Percentiles rank a stretch among this genome's conserved stretches.
Conservation (phyloP, 2,888 invertebrate species). For the Protophormia terraenovae region DNA sequence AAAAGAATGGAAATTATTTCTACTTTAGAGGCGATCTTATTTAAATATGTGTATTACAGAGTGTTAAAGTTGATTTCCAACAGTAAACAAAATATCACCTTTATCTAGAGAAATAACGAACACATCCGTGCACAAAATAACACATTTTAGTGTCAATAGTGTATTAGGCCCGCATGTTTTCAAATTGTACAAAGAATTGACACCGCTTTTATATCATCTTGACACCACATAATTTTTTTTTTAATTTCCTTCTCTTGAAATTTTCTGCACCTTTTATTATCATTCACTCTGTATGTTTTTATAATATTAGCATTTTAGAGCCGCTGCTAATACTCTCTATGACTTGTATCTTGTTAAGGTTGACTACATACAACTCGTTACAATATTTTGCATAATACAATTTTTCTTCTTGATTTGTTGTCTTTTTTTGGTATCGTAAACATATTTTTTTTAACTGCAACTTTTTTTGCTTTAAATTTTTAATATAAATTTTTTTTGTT, state of each 20-base stretch:
- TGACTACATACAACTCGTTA: conserved; percentile 47
- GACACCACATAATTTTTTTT: too few species aligned
- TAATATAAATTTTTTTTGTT: conserved; percentile 27
- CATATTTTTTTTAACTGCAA: conserved; percentile 19
- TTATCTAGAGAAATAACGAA: too few species aligned
- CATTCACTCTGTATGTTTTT: not conserved
- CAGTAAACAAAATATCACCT: conserved; percentile 3
- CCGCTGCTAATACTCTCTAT: conserved; percentile 7
- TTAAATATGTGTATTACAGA: conserved; percentile 1
- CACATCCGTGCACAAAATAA: too few species aligned
- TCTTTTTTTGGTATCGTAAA: conserved; percentile 33
- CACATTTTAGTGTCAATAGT: too few species aligned
- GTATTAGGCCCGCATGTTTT: too few species aligned
- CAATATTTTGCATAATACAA: conserved; percentile 57
- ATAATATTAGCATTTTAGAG: not conserved
- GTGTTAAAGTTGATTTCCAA: not conserved
- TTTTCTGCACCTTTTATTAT: not conserved
- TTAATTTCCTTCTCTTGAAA: too few species aligned
- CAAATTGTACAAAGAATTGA: too few species aligned
- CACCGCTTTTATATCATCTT: too few species aligned
- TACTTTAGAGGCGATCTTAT: conserved; percentile 13
- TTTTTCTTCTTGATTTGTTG: conserved; percentile 52
- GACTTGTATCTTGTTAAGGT: conserved; percentile 56
- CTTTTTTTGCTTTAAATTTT: conserved; percentile 9
- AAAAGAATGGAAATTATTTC: conserved; percentile 33